Base-by-base conservation (phyloP, 2,888 invertebrate genomes). In the Eupsilia transversa region DNA sequence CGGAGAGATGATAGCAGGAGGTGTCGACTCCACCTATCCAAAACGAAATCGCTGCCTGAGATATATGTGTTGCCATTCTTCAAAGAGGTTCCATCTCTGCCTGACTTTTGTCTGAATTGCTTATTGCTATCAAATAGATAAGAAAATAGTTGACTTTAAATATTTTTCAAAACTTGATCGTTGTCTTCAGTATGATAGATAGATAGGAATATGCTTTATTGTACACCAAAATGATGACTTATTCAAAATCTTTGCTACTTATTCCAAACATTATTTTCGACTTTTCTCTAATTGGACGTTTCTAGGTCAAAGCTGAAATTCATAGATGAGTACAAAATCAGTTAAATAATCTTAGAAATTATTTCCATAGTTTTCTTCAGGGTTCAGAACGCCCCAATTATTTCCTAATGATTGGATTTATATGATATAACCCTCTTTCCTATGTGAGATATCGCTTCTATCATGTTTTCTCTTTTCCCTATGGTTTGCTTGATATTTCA, bases 1-100 rank as follows among this genome's bases (percentile, higher is more conserved):
- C 87, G 89, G 92, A 91, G 90, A 93, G 92, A 93, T 93, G 89
- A 88, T 66, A 52, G 23, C 69, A 63, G 61, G 70, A 84, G 70
- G 74, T 88, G 85, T 87, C 87, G 78, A 68, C 86, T 86, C 80
- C 82, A 89, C 89, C 86, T 89, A 87, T 88, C 88, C 89, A 85
- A 88, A 90, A 89, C 88, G 89, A 91, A 92, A 90, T 91, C 86
- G 79, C 82, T 88, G 85, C 79, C 78, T 78, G 83, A 92, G 92
- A 94, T 90, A 89, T 92, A 92, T 93, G 89, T 93, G 91, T 88
- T 86, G 77, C 88, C 88, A 93, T 94, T 91, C 88, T 87, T 93
- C 90, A 90, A 71, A 63, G 43, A 56, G 20, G 46, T 74, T 73
- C 61, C 66, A 69, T 79, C 20, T 72, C 67, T 70, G 30, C 33